Evolutionary conservation across 2,888 invertebrate genomes (phyloP).

Genomic region (Acleris laterana): DNA sequence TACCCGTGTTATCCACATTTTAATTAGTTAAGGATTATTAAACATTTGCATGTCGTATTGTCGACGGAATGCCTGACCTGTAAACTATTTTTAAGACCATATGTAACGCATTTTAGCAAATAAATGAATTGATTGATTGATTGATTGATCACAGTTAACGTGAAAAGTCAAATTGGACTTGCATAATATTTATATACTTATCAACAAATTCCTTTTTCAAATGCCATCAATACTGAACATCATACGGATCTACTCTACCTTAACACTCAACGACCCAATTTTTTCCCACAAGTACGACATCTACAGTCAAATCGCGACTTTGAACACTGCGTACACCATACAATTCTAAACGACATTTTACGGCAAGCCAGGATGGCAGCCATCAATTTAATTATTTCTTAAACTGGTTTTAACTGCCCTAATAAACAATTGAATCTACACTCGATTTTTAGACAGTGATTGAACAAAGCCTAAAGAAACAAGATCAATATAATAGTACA

Average conservation of each 20-base stretch:
- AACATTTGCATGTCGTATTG: no score
- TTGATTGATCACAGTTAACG: no score
- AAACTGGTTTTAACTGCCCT: slow-evolving; percentile 25
- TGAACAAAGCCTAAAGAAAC: not conserved
- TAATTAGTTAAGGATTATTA: no score
- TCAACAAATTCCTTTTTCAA: no score
- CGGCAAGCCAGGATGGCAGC: slow-evolving; percentile 13
- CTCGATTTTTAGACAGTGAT: slow-evolving; percentile 9
- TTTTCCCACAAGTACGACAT: slow-evolving; percentile 1
- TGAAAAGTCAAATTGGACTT: no score
- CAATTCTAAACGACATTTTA: slow-evolving; percentile 36
- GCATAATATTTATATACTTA: no score
- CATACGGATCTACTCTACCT: not conserved
- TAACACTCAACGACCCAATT: not conserved
- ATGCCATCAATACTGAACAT: not conserved
- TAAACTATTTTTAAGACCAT: no score
- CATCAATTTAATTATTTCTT: slow-evolving; percentile 32
- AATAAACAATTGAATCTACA: slow-evolving; percentile 23
- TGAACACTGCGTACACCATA: slow-evolving; percentile 20
- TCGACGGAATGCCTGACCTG: no score
- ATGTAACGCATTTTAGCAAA: no score
- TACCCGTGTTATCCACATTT: no score
- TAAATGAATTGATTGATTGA: no score
- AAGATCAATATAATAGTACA: not conserved
- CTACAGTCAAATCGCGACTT: slow-evolving; percentile 5